These are phyloP conservation scores for Bombylius major DNA, from an alignment of 2,888 invertebrate genomes.

Conservation along the genomic window DNA sequence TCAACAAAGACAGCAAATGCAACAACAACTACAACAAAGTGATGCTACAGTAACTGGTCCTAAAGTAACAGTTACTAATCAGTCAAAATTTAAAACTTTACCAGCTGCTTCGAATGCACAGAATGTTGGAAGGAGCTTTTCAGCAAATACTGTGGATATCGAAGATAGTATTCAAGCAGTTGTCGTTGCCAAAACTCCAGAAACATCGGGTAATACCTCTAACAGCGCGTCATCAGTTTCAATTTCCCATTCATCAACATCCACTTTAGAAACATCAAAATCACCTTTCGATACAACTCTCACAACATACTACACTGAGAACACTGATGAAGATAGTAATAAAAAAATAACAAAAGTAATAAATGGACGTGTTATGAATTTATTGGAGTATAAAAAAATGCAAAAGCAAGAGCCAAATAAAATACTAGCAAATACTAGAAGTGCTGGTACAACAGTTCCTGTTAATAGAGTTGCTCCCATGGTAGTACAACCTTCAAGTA, in stretches of 20 bases:
- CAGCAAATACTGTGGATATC: conserved; percentile 19
- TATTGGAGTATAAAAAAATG: conserved; percentile 12
- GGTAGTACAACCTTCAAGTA: conserved; percentile 4
- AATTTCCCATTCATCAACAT: conserved; percentile 17
- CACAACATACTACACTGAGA: conserved; percentile 7
- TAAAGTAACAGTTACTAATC: neutral
- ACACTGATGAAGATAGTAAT: conserved; percentile 5
- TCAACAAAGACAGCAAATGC: neutral
- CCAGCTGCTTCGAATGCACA: neutral
- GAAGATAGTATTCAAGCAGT: conserved; percentile 35
- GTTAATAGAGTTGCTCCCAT: conserved; percentile 6
- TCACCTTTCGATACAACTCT: conserved; percentile 5
- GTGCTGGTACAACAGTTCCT: conserved; percentile 4
- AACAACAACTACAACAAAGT: neutral
- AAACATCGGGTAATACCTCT: neutral
- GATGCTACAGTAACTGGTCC: neutral
- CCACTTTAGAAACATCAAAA: conserved; percentile 13
- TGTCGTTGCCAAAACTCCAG: conserved; percentile 26
- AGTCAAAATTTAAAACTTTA: neutral
- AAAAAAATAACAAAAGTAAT: neutral
- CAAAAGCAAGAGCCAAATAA: conserved; percentile 29
- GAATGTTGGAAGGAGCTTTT: neutral
- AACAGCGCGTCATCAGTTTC: conserved; percentile 19
- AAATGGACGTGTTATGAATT: conserved; percentile 8
- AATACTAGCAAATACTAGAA: conserved; percentile 5